A percentile compares a stretch with the other conserved stretches of the same genome.
phyloP scores from a whole-genome alignment of 2,113 vertebrate genomes.

The Piprites chloris region DNA sequence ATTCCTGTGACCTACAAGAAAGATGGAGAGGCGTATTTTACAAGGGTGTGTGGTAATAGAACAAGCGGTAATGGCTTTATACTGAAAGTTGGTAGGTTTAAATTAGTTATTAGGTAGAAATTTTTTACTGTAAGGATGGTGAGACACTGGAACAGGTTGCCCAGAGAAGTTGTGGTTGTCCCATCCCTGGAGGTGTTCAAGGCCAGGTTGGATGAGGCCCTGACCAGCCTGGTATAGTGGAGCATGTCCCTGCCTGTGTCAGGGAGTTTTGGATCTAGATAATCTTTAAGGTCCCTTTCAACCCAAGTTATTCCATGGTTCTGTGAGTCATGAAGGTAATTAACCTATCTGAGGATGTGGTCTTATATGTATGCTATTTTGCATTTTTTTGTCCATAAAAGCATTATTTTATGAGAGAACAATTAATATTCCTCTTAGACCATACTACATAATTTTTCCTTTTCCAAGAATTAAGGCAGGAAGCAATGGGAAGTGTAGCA shows the following conservation, averaged over 20 bases:
- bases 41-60: not conserved
- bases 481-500: not conserved
- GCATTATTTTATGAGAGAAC: conserved; percentile 8
- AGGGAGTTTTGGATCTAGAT: fast-evolving
- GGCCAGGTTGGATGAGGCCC: not conserved
- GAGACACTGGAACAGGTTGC: not conserved
- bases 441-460: not conserved
- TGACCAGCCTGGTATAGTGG: not conserved
- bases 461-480: not conserved
- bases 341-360: not conserved
- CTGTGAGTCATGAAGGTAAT: not conserved
- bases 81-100: not conserved
- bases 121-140: not conserved
- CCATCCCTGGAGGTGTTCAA: not conserved
- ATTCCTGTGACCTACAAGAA: not conserved
- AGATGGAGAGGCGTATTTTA: not conserved
- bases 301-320: not conserved
- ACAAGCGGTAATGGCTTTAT: not conserved
- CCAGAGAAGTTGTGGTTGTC: not conserved
- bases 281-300: not conserved
- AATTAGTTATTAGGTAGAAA: not conserved
- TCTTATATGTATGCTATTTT: not conserved
- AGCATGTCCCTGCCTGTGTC: not conserved
- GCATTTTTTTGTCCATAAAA: not conserved
- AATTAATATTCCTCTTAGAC: conserved; percentile 11